phyloP scores from a whole-genome alignment of 35 echinoderm and acorn worm species.

The Apostichopus californicus region DNA sequence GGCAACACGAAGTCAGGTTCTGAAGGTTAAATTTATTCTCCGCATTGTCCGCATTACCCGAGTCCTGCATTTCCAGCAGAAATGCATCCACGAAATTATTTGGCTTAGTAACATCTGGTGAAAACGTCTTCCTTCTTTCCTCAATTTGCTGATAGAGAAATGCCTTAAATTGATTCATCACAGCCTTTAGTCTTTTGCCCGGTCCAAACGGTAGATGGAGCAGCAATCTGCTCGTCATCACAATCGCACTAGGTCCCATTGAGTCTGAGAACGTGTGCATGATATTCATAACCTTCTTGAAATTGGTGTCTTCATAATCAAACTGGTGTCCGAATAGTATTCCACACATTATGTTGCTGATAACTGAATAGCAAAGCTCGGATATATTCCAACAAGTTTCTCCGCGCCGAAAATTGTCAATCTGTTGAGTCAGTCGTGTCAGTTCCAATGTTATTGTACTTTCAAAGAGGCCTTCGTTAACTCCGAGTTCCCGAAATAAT shows the following conservation, averaged over 20 bases:
- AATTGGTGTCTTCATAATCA: neutral
- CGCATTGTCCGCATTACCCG: neutral
- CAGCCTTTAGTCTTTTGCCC: neutral
- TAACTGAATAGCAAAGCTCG: neutral
- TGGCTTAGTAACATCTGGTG: neutral
- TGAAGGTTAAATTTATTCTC: neutral
- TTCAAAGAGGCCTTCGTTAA: constrained; percentile 29
- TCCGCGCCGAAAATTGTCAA: neutral
- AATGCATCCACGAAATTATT: constrained; percentile 39
- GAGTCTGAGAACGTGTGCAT: constrained; percentile 10
- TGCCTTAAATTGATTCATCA: neutral
- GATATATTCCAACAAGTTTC: neutral
- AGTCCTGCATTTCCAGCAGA: neutral
- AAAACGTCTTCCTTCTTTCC: neutral
- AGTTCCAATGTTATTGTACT: neutral
- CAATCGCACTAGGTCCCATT: constrained; percentile 16
- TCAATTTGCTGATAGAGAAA: neutral
- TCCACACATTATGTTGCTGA: constrained; percentile 39
- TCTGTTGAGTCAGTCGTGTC: neutral
- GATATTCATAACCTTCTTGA: neutral
- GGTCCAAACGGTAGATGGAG: constrained; percentile 33
- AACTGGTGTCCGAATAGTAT: constrained; percentile 34
- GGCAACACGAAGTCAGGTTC: constrained; percentile 9
- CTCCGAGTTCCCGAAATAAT: constrained; percentile 23
- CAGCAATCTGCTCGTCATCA: neutral